Conservation (phyloP, 2,113 vertebrate species). For the Oryzias melastigma region DNA sequence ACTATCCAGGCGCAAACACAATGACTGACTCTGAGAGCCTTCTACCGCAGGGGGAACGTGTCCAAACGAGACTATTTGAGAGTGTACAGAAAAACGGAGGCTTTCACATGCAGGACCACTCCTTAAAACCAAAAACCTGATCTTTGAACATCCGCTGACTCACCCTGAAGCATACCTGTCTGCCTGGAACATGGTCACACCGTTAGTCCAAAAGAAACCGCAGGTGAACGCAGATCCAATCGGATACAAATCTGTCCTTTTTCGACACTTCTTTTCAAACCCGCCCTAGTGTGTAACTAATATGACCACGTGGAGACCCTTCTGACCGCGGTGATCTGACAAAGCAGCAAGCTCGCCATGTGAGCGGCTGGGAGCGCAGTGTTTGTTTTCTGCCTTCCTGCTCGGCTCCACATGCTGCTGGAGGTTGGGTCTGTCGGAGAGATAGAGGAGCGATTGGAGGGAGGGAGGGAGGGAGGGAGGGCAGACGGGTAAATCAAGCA, state of each 20-base stretch:
- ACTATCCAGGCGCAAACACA: neutral
- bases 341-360: constrained; percentile 1
- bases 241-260: constrained; percentile 38
- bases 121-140: constrained; percentile 2
- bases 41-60: constrained; percentile 33
- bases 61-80: constrained; percentile 51
- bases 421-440: constrained; percentile 42
- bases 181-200: constrained; percentile 62
- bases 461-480: neutral
- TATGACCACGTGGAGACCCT: constrained; percentile 28
- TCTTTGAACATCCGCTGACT: neutral
- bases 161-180: constrained; percentile 65
- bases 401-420: constrained; percentile 31
- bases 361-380: constrained; percentile 35
- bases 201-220: constrained; percentile 33
- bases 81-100: constrained; percentile 17
- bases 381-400: constrained; percentile 44
- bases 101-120: neutral
- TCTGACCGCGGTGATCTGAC: constrained; percentile 24
- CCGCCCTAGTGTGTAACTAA: neutral
- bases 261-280: constrained; percentile 27
- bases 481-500: constrained; percentile 25
- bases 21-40: constrained; percentile 9
- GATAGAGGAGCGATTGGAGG: constrained; percentile 35
- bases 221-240: constrained; percentile 45